Evolutionary conservation across 2,888 invertebrate genomes (phyloP), one percentile per base, ranked within the genome.

Genomic region (Drosophila ustulata): DNA sequence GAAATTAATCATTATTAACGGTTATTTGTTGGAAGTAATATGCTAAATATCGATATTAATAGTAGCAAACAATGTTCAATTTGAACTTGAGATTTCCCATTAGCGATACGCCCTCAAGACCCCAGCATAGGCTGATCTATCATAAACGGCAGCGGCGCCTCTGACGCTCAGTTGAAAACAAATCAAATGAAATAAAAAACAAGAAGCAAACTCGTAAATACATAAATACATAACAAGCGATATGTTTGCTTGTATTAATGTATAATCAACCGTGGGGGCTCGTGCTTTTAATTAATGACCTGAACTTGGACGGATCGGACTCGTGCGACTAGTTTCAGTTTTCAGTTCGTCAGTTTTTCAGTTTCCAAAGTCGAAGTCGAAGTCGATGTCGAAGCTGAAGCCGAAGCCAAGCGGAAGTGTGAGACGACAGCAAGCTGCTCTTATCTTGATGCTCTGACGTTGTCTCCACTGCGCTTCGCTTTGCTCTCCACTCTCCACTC

Each of bases 251-350:
- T 37, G 34, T 57, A 49, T 46, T 28, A 52, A 56, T 67, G 58
- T 66, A 74, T 53, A 68, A 75, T 78, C 67, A 80, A 62, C 63
- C 62, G 72, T 82, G 57, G 82, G 84, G 86, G 83, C 82, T 86
- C 83, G 80, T 83, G 82, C 78, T 78, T 83, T 82, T 76, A 85
- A 86, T 85, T 86, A 78, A 76, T 80, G 70, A 80, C 45, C 68
- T 80, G 76, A 85, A 78, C 86, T 83, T 82, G 83, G 61, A 64
- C 49, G 11, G 8, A 58, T 58, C 58, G 28, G 6, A 58, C 28
- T 58, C 58, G 58, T 9, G 50, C 45, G 56, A 72, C 66, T 80
- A 79, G 75, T 82, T 75, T 69, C 64, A 46, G 56, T 46, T 46
- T 45, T 4, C 30, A 32, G 23, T 49, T 56, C 18, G 11, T 28